Evolutionary conservation across 2,888 invertebrate genomes (phyloP).

Genomic region (Drosophila algonquin): DNA sequence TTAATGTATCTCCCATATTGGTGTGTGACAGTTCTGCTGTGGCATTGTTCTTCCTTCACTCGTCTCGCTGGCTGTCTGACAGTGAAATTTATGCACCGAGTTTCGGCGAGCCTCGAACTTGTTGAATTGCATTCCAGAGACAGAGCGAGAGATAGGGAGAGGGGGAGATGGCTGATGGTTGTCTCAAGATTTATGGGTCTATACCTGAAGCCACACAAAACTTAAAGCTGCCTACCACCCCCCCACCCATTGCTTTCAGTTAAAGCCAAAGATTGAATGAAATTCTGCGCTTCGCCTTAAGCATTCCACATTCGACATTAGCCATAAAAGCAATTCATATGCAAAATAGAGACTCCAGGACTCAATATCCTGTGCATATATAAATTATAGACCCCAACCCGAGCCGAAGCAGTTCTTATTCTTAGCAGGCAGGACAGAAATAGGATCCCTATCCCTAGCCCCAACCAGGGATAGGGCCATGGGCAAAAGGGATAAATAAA

Average conservation of each 20-base stretch:
- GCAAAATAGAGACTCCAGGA: constrained; percentile 22
- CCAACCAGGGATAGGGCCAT: background rate
- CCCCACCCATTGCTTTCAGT: background rate
- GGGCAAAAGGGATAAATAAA: constrained; percentile 23
- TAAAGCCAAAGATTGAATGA: constrained; percentile 12
- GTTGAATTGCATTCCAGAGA: constrained; percentile 52
- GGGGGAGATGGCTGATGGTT: background rate
- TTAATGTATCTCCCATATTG: constrained; percentile 56
- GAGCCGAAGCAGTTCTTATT: constrained; percentile 19
- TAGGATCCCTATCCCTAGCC: background rate
- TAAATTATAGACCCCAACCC: constrained; percentile 24
- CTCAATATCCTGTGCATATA: constrained; percentile 25
- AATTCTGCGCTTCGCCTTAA: background rate
- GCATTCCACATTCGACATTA: background rate
- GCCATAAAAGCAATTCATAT: constrained; percentile 25
- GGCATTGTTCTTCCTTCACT: constrained; percentile 35
- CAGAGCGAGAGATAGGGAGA: background rate
- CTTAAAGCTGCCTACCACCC: background rate
- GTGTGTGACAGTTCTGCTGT: constrained; percentile 45
- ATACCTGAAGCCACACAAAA: constrained; percentile 11
- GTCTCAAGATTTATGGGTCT: constrained; percentile 21
- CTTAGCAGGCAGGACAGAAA: constrained; percentile 1
- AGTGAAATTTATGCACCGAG: constrained; percentile 53
- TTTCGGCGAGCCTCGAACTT: constrained; percentile 51
- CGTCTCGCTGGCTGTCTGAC: constrained; percentile 17